Percentiles rank a stretch among this genome's conserved stretches.
Evolutionary conservation across 2,797 vertebrate species (phyloP).

Genomic region (Rhadinocentrus ornatus): DNA sequence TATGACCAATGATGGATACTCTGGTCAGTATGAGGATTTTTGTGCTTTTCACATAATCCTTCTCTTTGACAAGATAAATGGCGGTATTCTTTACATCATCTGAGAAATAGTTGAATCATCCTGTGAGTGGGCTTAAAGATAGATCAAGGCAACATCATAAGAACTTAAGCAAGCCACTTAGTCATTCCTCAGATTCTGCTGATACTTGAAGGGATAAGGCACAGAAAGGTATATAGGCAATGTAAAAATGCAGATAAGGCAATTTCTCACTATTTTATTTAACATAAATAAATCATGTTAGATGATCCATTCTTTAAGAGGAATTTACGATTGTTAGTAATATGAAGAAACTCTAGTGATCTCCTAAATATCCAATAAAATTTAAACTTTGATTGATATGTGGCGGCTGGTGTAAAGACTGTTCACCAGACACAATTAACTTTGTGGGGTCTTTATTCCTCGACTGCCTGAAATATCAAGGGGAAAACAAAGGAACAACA

Average conservation of each 20-base stretch:
- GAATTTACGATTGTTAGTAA: not conserved
- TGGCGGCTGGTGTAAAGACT: too few species aligned
- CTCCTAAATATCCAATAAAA: not conserved
- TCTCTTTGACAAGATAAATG: constrained; percentile 49
- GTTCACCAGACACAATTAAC: too few species aligned
- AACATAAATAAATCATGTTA: not conserved
- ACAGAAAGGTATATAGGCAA: not conserved
- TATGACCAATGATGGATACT: constrained; percentile 43
- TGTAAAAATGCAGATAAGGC: not conserved
- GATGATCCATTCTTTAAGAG: not conserved
- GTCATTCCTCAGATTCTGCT: constrained; percentile 59
- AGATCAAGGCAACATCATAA: constrained; percentile 46
- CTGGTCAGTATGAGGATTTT: constrained; percentile 14
- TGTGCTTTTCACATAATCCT: constrained; percentile 27
- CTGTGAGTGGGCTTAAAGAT: constrained; percentile 51
- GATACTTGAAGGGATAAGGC: constrained; percentile 24
- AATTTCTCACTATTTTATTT: not conserved
- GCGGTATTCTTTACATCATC: constrained; percentile 46
- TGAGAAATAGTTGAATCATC: constrained; percentile 31
- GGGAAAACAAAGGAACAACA: too few species aligned
- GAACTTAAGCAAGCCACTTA: constrained; percentile 26
- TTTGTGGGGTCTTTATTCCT: too few species aligned
- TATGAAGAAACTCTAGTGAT: not conserved
- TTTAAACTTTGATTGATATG: not conserved
- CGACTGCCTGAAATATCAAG: too few species aligned